Percentiles rank a stretch among this genome's conserved stretches.
Conservation (phyloP, 1,140 invertebrate genomes). For the Macrosteles quadrilineatus region DNA sequence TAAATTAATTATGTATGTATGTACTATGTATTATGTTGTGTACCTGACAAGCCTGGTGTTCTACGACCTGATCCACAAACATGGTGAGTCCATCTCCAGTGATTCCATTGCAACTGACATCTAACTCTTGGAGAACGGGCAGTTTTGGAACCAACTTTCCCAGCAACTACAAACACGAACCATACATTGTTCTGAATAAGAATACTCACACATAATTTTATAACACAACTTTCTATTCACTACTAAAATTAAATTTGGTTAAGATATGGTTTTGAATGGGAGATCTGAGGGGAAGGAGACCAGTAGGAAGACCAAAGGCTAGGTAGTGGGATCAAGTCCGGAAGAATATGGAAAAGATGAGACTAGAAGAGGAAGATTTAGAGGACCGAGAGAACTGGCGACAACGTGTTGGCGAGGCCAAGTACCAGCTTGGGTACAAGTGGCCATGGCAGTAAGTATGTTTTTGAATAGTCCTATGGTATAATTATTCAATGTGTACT, state of each 20-base stretch:
- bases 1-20: too few species aligned
- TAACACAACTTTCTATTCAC: slow-evolving; percentile 16
- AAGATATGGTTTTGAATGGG: slow-evolving; percentile 2
- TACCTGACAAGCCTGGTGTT: slow-evolving; percentile 30
- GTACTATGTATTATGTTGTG: too few species aligned
- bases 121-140: slow-evolving; percentile 32
- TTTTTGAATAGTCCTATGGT: too few species aligned
- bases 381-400: too few species aligned
- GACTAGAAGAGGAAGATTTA: background rate
- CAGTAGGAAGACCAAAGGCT: too few species aligned
- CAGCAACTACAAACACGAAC: slow-evolving; percentile 20
- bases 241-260: background rate
- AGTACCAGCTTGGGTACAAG: too few species aligned
- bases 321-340: too few species aligned
- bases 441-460: too few species aligned
- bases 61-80: slow-evolving; percentile 17
- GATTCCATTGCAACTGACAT: slow-evolving; percentile 40
- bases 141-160: slow-evolving; percentile 34
- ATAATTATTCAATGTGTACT: too few species aligned
- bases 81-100: slow-evolving; percentile 33
- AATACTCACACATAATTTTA: background rate
- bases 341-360: too few species aligned
- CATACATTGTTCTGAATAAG: background rate
- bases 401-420: too few species aligned
- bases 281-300: too few species aligned